Evolutionary conservation across 30 jellyfish, hydroid and myxozoan genomes (phyloP).

Genomic region (Hydractinia echinata): DNA sequence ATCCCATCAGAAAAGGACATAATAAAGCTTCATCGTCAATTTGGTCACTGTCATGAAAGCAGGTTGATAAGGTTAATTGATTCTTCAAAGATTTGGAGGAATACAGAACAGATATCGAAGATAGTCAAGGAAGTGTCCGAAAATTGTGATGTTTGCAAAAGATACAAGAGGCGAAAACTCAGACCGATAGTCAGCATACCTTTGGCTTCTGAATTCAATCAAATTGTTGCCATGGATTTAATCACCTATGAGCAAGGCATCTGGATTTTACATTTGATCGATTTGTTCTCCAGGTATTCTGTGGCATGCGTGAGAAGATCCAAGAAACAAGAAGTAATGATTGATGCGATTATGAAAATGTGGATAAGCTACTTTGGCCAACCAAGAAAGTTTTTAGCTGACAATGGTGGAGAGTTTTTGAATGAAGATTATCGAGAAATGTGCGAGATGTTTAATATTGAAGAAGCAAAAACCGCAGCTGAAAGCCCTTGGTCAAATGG

Average conservation of each 20-base stretch:
- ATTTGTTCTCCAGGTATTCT: conserved; percentile 26
- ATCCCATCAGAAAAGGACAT: neutral
- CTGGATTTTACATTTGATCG: conserved; percentile 22
- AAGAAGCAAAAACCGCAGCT: conserved; percentile 28
- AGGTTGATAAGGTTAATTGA: too few relatives aligned
- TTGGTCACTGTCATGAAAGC: conserved; percentile 31
- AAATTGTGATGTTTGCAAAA: conserved; percentile 14
- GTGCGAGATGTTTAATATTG: conserved; percentile 17
- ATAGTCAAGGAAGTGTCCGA: conserved; percentile 1
- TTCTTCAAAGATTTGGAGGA: too few relatives aligned
- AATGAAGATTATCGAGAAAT: conserved; percentile 14
- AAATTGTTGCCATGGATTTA: conserved; percentile 31
- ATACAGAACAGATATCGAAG: too few relatives aligned
- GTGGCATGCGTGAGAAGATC: neutral
- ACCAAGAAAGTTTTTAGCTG: conserved; percentile 14
- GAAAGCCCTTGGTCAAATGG: conserved; percentile 49
- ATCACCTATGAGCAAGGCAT: conserved; percentile 26
- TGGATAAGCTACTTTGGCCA: neutral
- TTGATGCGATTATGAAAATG: conserved; percentile 23
- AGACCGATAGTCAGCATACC: conserved; percentile 36
- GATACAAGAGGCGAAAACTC: conserved; percentile 12
- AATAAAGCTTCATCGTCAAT: conserved; percentile 26
- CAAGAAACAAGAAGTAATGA: neutral
- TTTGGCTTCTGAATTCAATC: conserved; percentile 24
- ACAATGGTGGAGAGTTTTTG: conserved; percentile 53